Evolutionary conservation across 2,888 invertebrate species (phyloP).

Genomic region (Chrysodeixis includens): DNA sequence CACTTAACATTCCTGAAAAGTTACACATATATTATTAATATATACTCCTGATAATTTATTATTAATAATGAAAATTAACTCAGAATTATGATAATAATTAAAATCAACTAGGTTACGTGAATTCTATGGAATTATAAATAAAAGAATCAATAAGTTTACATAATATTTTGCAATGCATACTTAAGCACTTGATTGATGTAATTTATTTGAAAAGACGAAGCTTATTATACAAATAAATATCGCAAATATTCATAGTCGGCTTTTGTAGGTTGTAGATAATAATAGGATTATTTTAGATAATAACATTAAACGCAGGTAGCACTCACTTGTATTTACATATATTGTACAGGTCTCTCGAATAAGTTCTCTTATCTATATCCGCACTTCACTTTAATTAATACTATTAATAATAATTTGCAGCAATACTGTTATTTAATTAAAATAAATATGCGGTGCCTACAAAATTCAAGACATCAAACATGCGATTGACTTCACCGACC

Average conservation of each 20-base stretch:
- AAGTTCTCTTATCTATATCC: neutral
- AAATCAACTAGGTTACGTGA: neutral
- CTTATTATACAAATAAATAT: neutral
- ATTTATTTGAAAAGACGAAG: neutral
- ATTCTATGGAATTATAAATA: neutral
- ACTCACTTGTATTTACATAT: conserved; percentile 32
- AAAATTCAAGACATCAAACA: conserved; percentile 6
- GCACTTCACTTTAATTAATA: conserved; percentile 34
- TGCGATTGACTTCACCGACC: neutral
- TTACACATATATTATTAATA: neutral
- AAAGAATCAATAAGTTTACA: conserved; percentile 25
- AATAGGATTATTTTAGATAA: neutral
- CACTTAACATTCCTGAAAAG: conserved; percentile 75
- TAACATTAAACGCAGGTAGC: neutral
- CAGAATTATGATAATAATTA: neutral
- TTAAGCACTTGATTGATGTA: neutral
- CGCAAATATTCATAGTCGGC: neutral
- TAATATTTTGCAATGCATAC: conserved; percentile 29
- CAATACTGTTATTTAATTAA: conserved; percentile 35
- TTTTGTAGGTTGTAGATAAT: conserved; percentile 7
- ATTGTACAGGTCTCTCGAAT: neutral
- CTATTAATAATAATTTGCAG: conserved; percentile 4
- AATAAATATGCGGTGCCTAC: neutral
- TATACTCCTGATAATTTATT: too few relatives aligned
- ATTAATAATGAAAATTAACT: too few relatives aligned